A percentile compares a stretch with the other conserved stretches of the same genome.
phyloP scores from a whole-genome alignment of 92 coral and sea anemone genomes.

The Parazoanthus swiftii region DNA sequence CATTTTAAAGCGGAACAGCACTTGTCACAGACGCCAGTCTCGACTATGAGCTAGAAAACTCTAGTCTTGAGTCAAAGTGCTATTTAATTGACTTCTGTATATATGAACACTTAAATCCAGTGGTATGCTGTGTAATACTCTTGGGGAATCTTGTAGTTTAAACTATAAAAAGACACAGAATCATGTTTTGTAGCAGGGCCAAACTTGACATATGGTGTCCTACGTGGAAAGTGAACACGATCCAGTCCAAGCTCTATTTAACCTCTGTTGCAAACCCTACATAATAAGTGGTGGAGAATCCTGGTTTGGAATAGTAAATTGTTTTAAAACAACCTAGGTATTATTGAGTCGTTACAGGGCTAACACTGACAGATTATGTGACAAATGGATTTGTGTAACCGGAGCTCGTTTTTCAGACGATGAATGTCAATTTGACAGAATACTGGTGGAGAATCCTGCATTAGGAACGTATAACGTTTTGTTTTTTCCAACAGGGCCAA shows the following conservation, averaged over 20 bases:
- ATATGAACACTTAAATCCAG: too few relatives aligned
- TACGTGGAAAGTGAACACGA: too few relatives aligned
- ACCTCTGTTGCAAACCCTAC: not conserved
- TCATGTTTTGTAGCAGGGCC: too few relatives aligned
- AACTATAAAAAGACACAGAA: too few relatives aligned
- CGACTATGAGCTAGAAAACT: too few relatives aligned
- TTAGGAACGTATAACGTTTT: not conserved
- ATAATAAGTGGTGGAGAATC: not conserved
- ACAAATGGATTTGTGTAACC: not conserved
- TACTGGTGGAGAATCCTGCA: not conserved
- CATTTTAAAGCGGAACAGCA: too few relatives aligned
- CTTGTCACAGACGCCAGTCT: too few relatives aligned
- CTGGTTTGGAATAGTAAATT: not conserved
- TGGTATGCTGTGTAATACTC: too few relatives aligned
- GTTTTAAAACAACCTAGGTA: too few relatives aligned
- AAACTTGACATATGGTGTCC: not conserved
- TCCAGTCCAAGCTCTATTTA: not conserved
- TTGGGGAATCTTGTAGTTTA: not conserved
- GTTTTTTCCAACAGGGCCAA: slow-evolving; percentile 57
- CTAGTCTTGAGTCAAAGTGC: too few relatives aligned
- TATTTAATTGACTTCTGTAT: too few relatives aligned
- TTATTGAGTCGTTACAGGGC: not conserved
- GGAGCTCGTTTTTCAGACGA: not conserved
- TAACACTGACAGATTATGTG: not conserved
- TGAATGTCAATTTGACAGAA: not conserved